Evolutionary conservation across 2,888 invertebrate species (phyloP), one percentile per base, ranked within the genome.

Genomic region (Cactoblastis cactorum): DNA sequence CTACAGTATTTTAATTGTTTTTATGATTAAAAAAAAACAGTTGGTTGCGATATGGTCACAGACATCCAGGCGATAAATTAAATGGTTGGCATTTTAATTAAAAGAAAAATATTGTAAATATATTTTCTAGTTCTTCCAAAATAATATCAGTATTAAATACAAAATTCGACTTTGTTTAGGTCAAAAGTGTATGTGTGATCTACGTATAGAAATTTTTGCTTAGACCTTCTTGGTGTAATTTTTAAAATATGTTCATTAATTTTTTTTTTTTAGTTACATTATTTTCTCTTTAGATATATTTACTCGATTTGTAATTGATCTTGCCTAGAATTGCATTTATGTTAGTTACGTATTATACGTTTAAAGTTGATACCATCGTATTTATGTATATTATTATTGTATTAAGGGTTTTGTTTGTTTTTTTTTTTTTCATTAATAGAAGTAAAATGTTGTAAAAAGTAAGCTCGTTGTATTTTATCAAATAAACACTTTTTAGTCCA

Each of bases 401-500:
- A 79, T 83, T 86, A 87, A 84, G 83, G 82, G 86, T 86, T 89
- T 88, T 86, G 84, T 87, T 89, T 87, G 83, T 86, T 86, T 84
- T 79, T 59, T 43, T 61, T 81, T 88, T 87, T 86, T 83, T 85
- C 86, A 85, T 87, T 87, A 77, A 80, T 88, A 87, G 86, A 85
- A 87, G 82, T 88, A 87, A 89, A 89, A 89, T 89, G 88, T 89
- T 89, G 89, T 88, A 89, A 89, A 88, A 89, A 88, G 87, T 89
- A 89, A 89, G 88, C 87, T 89, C 88, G 88, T 89, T 89, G 89
- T 89, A 89, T 89, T 89, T 89, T 89, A 89, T 88, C 88, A 87
- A 89, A 87, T 89, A 89, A 89, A 89, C 88, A 89, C 88, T 88
- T 89, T 89, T 89, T 89, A 89, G 88, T 89, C 89, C 89, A 88